phyloP scores from a whole-genome alignment of 2,888 invertebrate species.

The Oscheius sp. region DNA sequence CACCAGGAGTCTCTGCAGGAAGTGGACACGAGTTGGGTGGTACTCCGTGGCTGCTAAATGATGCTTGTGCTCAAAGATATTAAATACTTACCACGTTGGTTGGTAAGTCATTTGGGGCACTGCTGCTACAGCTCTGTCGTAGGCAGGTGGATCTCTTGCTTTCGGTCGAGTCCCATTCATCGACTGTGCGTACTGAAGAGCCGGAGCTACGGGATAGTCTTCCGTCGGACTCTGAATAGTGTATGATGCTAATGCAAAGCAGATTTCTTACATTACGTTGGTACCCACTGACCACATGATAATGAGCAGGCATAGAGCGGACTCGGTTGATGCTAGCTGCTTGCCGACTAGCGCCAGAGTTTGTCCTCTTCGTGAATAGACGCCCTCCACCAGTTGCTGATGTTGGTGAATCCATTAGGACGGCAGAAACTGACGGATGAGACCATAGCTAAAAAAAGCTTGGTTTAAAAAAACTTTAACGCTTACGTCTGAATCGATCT shows the following conservation, averaged over 20 bases:
- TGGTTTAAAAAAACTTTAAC: neutral
- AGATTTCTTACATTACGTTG: slow-evolving; percentile 39
- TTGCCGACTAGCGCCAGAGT: slow-evolving; percentile 48
- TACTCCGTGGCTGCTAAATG: slow-evolving; percentile 15
- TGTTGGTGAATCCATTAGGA: slow-evolving; percentile 27
- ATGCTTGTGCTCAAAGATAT: neutral
- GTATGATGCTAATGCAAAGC: neutral
- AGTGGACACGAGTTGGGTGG: slow-evolving; percentile 46
- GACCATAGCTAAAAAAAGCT: slow-evolving; percentile 34
- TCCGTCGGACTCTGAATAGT: slow-evolving; percentile 33
- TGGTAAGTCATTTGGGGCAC: slow-evolving; percentile 15
- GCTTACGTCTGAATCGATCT: slow-evolving; percentile 36
- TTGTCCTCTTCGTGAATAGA: slow-evolving; percentile 50
- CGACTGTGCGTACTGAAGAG: slow-evolving; percentile 47
- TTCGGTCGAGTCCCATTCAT: slow-evolving; percentile 44
- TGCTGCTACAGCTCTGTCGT: slow-evolving; percentile 38
- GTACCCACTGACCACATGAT: slow-evolving; percentile 49
- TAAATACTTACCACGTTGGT: neutral
- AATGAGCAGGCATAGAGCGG: slow-evolving; percentile 63
- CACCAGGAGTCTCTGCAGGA: slow-evolving; percentile 53
- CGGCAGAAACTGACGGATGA: slow-evolving; percentile 29
- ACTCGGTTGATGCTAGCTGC: slow-evolving; percentile 59
- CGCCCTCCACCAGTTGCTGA: slow-evolving; percentile 37
- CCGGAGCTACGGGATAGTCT: slow-evolving; percentile 26
- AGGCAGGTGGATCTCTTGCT: slow-evolving; percentile 52